phyloP scores from a whole-genome alignment of 2,113 vertebrate species.

The Pholis gunnellus region DNA sequence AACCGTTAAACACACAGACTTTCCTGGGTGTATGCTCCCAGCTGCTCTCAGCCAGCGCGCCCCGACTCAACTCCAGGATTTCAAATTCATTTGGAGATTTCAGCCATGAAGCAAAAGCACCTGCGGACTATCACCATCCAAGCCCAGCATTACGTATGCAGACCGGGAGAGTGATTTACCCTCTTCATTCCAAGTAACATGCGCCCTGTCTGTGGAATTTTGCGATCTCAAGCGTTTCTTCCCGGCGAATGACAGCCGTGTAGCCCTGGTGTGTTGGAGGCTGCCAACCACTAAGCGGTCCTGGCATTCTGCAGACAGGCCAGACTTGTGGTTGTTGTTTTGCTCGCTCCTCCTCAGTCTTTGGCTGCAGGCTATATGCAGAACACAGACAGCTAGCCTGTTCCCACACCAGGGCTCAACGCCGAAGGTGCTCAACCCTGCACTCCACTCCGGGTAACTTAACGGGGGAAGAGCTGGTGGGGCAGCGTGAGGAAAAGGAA shows the following conservation, averaged over 20 bases:
- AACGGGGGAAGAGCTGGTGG: conserved; percentile 29
- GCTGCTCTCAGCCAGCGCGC: conserved; percentile 16
- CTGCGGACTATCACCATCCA: conserved; percentile 40
- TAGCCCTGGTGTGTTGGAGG: conserved; percentile 75
- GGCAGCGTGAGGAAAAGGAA: conserved; percentile 25
- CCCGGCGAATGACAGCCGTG: conserved; percentile 74
- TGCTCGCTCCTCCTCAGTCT: conserved; percentile 76
- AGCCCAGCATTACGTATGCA: conserved; percentile 43
- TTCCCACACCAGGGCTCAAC: conserved; percentile 71
- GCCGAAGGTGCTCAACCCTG: conserved; percentile 68
- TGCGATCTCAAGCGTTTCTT: conserved; percentile 76
- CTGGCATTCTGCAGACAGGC: conserved; percentile 82
- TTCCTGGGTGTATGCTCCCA: background rate
- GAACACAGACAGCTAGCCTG: conserved; percentile 76
- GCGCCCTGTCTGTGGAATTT: conserved; percentile 69
- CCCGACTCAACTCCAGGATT: background rate
- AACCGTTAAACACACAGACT: conserved; percentile 14
- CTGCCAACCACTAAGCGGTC: conserved; percentile 82
- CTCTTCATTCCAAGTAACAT: conserved; percentile 60
- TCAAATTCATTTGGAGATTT: conserved; percentile 32
- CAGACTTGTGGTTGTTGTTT: conserved; percentile 83
- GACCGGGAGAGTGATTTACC: conserved; percentile 44
- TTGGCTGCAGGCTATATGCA: conserved; percentile 82
- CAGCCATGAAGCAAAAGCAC: conserved; percentile 35
- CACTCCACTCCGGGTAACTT: conserved; percentile 61